These are phyloP conservation scores for Colaptes auratus DNA, from an alignment of 2,113 vertebrate species.

Conservation along the genomic window DNA sequence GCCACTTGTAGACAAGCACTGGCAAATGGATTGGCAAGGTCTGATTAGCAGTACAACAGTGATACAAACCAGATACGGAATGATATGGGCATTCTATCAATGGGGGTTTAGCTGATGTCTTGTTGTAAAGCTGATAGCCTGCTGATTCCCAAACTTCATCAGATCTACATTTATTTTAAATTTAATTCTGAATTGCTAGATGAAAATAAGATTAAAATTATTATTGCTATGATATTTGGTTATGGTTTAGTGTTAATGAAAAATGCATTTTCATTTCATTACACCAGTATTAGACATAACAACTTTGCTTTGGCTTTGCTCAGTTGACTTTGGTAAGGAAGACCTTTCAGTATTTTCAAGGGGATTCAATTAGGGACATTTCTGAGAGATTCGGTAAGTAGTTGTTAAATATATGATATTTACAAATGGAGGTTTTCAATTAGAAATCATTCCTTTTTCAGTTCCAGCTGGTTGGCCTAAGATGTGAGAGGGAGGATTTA, in stretches of 20 bases:
- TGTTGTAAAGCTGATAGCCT: not conserved
- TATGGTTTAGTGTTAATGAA: not conserved
- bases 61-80: constrained; percentile 25
- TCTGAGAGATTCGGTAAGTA: not conserved
- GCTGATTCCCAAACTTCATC: not conserved
- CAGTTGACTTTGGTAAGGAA: not conserved
- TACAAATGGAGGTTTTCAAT: constrained; percentile 6
- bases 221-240: not conserved
- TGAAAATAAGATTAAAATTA: not conserved
- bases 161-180: not conserved
- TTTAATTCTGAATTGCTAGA: not conserved
- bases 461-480: not conserved
- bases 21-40: not conserved
- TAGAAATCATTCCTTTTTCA: not conserved
- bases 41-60: constrained; percentile 25
- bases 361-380: not conserved
- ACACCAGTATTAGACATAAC: not conserved
- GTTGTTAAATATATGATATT: not conserved
- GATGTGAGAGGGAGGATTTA: not conserved
- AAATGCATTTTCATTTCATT: not conserved
- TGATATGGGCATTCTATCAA: not conserved
- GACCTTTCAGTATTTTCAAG: not conserved
- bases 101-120: not conserved
- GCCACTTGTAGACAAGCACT: not conserved
- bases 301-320: not conserved